Percentiles rank a stretch among this genome's conserved stretches.
Conservation (phyloP, 2,113 vertebrate genomes). For the Ptilonorhynchus violaceus region DNA sequence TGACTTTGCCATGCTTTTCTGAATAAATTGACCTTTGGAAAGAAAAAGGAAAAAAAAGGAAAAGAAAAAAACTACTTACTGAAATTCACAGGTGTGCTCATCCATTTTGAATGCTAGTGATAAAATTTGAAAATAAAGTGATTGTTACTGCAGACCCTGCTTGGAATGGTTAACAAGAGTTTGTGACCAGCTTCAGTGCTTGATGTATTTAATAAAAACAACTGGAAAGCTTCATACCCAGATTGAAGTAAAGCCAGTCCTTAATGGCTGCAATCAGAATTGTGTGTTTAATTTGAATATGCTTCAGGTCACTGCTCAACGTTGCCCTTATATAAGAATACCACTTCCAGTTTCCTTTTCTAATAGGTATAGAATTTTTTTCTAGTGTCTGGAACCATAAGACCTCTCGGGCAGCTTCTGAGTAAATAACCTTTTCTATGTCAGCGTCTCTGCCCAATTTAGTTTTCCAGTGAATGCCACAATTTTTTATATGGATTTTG, state of each 20-base stretch:
- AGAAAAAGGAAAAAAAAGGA: fast-evolving
- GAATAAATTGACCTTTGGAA: not conserved
- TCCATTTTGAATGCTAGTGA: not conserved
- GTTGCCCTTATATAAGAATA: not conserved
- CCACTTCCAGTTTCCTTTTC: not conserved
- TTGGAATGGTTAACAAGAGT: not conserved
- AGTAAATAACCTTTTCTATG: not conserved
- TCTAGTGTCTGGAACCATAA: not conserved
- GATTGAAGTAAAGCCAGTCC: not conserved
- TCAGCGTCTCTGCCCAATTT: not conserved
- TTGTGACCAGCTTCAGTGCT: not conserved
- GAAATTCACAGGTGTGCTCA: not conserved
- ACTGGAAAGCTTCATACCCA: not conserved
- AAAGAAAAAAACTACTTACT: not conserved
- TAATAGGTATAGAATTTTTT: not conserved
- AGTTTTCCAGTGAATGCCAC: not conserved
- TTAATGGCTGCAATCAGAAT: not conserved
- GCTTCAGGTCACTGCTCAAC: not conserved
- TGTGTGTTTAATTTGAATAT: not conserved
- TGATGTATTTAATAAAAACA: not conserved
- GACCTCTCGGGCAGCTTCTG: not conserved
- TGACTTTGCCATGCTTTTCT: not conserved
- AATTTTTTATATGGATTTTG: not conserved
- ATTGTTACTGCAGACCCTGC: not conserved
- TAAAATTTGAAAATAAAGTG: not conserved